Conservation (phyloP, 1,140 invertebrate genomes). For the Megathymus violae region DNA sequence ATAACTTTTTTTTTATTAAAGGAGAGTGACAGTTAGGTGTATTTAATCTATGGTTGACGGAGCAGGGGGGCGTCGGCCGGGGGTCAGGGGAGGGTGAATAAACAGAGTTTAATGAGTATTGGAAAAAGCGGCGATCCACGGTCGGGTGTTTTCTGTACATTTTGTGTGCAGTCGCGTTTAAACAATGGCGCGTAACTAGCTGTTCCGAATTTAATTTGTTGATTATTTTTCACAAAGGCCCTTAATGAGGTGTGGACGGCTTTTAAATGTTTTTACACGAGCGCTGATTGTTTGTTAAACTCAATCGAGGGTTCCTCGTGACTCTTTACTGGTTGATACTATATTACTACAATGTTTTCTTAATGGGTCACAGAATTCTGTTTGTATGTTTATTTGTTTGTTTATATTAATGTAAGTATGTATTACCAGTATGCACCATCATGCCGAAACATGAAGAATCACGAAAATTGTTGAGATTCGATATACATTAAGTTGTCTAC, state of each 20-base stretch:
- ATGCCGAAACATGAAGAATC: no score
- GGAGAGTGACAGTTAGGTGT: constrained; percentile 42
- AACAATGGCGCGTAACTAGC: constrained; percentile 25
- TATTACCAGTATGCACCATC: no score
- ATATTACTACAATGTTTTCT: no score
- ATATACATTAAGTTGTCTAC: no score
- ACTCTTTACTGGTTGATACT: no score
- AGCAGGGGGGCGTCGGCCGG: constrained; percentile 35
- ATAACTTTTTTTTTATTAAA: constrained; percentile 46
- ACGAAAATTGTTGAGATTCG: no score
- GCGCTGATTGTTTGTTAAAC: neutral
- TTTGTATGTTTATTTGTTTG: no score
- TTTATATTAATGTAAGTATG: no score
- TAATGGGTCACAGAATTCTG: no score
- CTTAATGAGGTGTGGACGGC: constrained; percentile 17
- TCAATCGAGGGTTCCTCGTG: constrained; percentile 10
- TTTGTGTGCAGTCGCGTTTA: constrained; percentile 12
- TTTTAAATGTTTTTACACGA: constrained; percentile 7
- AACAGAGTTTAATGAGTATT: constrained; percentile 64
- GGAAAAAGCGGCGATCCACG: constrained; percentile 37
- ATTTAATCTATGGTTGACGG: constrained; percentile 45
- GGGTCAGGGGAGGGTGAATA: constrained; percentile 44
- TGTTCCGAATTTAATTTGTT: constrained; percentile 26
- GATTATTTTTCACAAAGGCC: constrained; percentile 25
- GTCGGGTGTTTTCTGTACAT: constrained; percentile 21